These are phyloP conservation scores for Miltochrista miniata DNA, from an alignment of 2,888 invertebrate species.

Conservation along the genomic window DNA sequence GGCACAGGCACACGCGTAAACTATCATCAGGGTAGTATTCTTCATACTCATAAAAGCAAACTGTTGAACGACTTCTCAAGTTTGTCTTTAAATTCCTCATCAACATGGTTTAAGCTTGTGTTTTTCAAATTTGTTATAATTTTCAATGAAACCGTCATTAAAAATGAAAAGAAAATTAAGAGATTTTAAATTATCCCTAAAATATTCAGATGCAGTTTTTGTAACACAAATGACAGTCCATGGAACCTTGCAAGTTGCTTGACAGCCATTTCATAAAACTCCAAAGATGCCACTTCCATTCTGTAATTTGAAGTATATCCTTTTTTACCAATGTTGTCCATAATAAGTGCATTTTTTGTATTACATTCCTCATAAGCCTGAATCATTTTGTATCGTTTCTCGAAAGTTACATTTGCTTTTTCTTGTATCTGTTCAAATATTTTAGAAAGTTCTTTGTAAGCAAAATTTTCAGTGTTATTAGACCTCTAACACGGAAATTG, in stretches of 20 bases:
- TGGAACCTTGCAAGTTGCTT: conserved; percentile 52
- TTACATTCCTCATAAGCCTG: conserved; percentile 43
- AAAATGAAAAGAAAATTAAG: conserved; percentile 21
- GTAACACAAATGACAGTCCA: conserved; percentile 43
- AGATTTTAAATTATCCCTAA: conserved; percentile 30
- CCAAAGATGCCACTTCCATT: conserved; percentile 40
- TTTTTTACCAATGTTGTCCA: conserved; percentile 47
- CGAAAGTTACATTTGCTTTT: conserved; percentile 38
- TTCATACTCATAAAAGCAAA: neutral
- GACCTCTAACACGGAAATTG: conserved; percentile 37
- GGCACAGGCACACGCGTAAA: conserved; percentile 33
- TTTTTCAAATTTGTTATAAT: conserved; percentile 24
- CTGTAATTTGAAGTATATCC: conserved; percentile 43
- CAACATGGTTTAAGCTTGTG: conserved; percentile 19
- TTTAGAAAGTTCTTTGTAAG: conserved; percentile 46
- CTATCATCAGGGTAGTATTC: conserved; percentile 11
- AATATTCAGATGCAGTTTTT: conserved; percentile 47
- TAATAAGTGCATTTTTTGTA: conserved; percentile 44
- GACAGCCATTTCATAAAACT: conserved; percentile 46
- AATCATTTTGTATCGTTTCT: conserved; percentile 47
- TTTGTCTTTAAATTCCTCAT: conserved; percentile 27
- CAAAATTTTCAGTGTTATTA: conserved; percentile 46
- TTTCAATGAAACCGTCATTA: conserved; percentile 20
- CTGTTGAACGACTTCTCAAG: conserved; percentile 23
- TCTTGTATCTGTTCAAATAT: conserved; percentile 44